Evolutionary conservation across 2,888 invertebrate genomes (phyloP), one percentile per base, ranked within the genome.

Genomic region (Silvanus unidentatus): DNA sequence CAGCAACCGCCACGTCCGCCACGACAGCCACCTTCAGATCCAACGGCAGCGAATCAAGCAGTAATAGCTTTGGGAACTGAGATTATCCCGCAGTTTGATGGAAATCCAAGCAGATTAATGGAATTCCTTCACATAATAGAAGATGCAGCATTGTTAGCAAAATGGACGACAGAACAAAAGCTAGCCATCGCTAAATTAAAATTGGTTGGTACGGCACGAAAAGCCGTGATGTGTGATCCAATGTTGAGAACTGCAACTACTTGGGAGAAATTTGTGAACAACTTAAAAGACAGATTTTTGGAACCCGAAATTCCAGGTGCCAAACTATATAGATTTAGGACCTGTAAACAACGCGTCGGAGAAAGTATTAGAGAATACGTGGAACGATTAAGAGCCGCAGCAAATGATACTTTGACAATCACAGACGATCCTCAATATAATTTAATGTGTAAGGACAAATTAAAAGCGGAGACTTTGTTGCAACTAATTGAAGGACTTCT

Each of bases 101-200:
- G n/a, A n/a, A n/a, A n/a, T n/a, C n/a, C n/a, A n/a, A n/a, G n/a
- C n/a, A n/a, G n/a, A n/a, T n/a, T n/a, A 11, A 32, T 12, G 32
- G 10, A 12, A 12, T 4, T 12, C n/a, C 4, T 8, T 5, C 3
- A 32, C 4, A 32, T 16, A 4, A 15, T 13, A 9, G 16, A 13
- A 16, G 37, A 37, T 5, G 16, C 37, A 4, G 37, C 37, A 3
- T 15, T n/a, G n/a, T n/a, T 37, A 3, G 37, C 15, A 3, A n/a
- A n/a, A 13, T 37, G 37, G 37, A 15, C 37, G 4, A 15, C 13
- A 12, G 3, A 13, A 16, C 37, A 37, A 16, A 37, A 37, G n/a
- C 5, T 37, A n/a, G 5, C 14, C 16, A 37, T 37, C 12, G 37
- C 37, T 4, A 37, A 16, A 16, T 37, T 37, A 37, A 37, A 37